These are phyloP conservation scores for Echinometra lucunter DNA, from an alignment of 53 echinoderm and acorn worm genomes.

Conservation along the genomic window DNA sequence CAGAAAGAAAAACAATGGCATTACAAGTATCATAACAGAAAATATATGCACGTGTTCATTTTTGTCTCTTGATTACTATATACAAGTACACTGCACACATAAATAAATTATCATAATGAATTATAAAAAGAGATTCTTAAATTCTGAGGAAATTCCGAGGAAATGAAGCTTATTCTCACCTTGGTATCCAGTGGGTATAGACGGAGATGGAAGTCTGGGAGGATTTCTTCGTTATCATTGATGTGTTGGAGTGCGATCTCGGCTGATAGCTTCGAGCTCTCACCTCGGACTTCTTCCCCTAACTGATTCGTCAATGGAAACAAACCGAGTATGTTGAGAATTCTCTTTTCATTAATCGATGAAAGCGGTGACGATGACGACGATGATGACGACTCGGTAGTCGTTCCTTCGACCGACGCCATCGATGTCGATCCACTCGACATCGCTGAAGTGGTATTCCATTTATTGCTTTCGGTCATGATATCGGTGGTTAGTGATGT, in stretches of 20 bases:
- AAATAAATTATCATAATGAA: too few species aligned
- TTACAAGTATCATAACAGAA: too few species aligned
- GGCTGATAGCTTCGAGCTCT: constrained; percentile 23
- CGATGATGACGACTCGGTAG: not conserved
- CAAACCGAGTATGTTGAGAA: constrained; percentile 29
- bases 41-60: too few species aligned
- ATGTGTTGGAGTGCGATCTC: constrained; percentile 80
- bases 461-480: not conserved
- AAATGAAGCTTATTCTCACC: constrained; percentile 71
- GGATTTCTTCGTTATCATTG: constrained; percentile 74
- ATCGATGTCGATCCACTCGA: not conserved
- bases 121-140: too few species aligned
- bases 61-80: too few species aligned
- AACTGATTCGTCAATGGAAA: constrained; percentile 10
- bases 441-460: not conserved
- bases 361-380: not conserved
- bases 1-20: too few species aligned
- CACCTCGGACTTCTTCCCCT: constrained; percentile 41
- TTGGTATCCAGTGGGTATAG: constrained; percentile 75
- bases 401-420: not conserved
- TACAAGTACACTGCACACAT: too few species aligned
- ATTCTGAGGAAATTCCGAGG: too few species aligned
- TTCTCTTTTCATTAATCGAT: not conserved
- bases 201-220: constrained; percentile 72
- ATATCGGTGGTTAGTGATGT: not conserved